These are phyloP conservation scores for Cyprinodon tularosa DNA, from an alignment of 2,113 vertebrate species.

Conservation along the genomic window DNA sequence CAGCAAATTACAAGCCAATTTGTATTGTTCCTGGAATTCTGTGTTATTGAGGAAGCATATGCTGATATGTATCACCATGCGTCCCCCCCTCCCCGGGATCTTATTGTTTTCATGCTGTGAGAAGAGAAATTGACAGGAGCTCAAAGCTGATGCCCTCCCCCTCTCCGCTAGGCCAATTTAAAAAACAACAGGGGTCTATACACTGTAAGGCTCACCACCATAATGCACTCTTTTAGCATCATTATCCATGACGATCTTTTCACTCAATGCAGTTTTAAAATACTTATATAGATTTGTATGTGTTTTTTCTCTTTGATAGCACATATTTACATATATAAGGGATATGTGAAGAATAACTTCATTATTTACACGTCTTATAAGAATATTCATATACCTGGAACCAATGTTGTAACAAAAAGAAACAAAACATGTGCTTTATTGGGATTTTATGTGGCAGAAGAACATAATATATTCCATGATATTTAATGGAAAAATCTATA, in stretches of 20 bases:
- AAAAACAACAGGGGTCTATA: conserved; percentile 23
- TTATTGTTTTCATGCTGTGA: conserved; percentile 34
- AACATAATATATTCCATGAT: background rate
- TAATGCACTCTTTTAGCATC: conserved; percentile 3
- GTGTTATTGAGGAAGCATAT: conserved; percentile 44
- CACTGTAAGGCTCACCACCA: conserved; percentile 3
- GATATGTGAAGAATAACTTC: background rate
- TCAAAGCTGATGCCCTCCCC: conserved; percentile 23
- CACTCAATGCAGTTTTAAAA: conserved; percentile 38
- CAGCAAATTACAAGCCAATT: conserved; percentile 37
- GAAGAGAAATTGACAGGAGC: conserved; percentile 26
- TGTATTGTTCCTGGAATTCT: conserved; percentile 33
- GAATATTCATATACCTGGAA: background rate
- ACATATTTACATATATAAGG: conserved; percentile 26
- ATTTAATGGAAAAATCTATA: background rate
- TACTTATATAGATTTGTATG: conserved; percentile 27
- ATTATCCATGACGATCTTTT: conserved; percentile 36
- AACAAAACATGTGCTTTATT: background rate
- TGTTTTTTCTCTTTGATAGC: conserved; percentile 34
- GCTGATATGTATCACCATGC: conserved; percentile 45
- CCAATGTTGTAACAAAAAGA: background rate
- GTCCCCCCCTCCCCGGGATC: conserved; percentile 22
- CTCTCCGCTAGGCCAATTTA: conserved; percentile 39
- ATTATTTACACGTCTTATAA: background rate
- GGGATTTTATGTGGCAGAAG: background rate